These are phyloP conservation scores for Cheirogaleus medius DNA, from an alignment of 2,113 vertebrate genomes.

Conservation along the genomic window DNA sequence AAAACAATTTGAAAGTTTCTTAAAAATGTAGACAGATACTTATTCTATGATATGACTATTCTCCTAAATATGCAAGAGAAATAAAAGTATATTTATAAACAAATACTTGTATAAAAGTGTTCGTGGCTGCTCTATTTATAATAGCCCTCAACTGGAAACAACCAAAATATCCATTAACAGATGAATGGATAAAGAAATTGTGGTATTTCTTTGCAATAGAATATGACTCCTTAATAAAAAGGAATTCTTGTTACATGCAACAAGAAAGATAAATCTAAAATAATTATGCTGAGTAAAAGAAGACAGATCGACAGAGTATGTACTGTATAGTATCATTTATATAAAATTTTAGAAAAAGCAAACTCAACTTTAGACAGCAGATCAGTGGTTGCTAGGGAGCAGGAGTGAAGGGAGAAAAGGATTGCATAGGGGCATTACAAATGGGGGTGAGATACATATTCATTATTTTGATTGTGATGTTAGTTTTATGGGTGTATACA, in stretches of 20 bases:
- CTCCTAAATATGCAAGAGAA: background rate
- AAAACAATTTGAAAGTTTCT: background rate
- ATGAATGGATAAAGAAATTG: background rate
- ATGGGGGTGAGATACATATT: background rate
- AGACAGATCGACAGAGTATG: background rate
- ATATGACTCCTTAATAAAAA: background rate
- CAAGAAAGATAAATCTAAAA: background rate
- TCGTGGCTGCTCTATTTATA: background rate
- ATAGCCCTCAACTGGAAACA: background rate
- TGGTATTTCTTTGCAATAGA: background rate
- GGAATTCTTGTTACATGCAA: background rate
- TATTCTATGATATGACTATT: background rate
- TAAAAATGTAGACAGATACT: background rate
- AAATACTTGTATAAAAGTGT: background rate
- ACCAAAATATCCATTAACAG: background rate
- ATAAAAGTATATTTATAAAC: background rate
- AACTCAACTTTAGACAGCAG: background rate
- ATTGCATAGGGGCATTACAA: background rate
- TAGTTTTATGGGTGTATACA: background rate
- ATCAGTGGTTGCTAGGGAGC: background rate
- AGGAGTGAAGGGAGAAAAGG: background rate
- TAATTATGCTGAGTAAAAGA: background rate
- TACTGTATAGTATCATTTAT: background rate
- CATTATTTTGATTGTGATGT: background rate
- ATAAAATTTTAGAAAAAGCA: background rate